Evolutionary conservation across 2,113 vertebrate genomes (phyloP).

Genomic region (Murina feae): DNA sequence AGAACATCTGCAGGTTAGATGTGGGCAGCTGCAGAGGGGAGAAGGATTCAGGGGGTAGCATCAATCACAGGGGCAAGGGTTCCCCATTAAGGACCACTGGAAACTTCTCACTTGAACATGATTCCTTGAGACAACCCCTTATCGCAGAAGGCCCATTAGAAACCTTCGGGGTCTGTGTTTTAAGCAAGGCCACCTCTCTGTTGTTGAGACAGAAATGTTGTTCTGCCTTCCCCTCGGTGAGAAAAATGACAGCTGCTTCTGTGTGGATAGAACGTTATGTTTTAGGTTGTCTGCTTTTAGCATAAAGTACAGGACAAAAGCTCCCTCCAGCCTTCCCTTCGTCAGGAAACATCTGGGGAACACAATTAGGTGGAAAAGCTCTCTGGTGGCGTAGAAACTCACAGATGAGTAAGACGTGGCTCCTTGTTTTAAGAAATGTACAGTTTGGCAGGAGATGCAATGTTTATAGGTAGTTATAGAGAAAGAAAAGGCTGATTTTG

Average conservation of each 20-base stretch:
- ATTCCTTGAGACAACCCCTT: constrained; percentile 44
- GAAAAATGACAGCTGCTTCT: constrained; percentile 40
- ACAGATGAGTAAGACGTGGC: not conserved
- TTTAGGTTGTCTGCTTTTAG: not conserved
- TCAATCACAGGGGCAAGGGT: constrained; percentile 53
- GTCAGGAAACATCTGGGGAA: constrained; percentile 47
- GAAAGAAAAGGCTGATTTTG: not conserved
- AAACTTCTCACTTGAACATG: not conserved
- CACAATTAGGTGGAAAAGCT: constrained; percentile 49
- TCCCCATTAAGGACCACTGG: constrained; percentile 15
- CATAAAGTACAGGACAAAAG: constrained; percentile 62
- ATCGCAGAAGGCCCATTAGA: constrained; percentile 39
- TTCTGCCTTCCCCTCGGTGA: constrained; percentile 24
- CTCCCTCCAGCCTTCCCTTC: constrained; percentile 42
- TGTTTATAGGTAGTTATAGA: not conserved
- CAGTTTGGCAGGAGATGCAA: not conserved
- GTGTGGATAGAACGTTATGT: not conserved
- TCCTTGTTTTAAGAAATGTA: not conserved
- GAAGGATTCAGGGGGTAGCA: constrained; percentile 68
- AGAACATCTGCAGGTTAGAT: constrained; percentile 65
- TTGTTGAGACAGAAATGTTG: constrained; percentile 42
- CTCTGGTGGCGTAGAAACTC: not conserved
- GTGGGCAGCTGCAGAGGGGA: constrained; percentile 52
- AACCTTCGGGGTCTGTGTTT: not conserved
- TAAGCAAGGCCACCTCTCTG: not conserved